These are phyloP conservation scores for Drosophila truncata DNA, from an alignment of 1,140 invertebrate genomes.

Conservation along the genomic window DNA sequence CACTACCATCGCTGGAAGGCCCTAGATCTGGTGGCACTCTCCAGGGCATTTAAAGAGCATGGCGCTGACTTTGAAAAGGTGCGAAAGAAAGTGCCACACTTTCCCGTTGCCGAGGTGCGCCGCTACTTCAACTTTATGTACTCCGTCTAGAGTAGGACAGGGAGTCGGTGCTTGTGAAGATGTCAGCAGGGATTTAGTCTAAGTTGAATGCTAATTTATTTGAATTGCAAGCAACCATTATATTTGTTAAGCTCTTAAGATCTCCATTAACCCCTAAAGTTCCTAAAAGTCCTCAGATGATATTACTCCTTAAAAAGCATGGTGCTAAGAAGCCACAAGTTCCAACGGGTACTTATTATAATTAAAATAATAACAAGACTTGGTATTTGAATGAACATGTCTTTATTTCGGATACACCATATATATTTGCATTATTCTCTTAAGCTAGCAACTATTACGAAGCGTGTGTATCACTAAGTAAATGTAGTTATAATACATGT, in stretches of 20 bases:
- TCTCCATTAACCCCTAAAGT: background rate
- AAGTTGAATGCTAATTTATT: background rate
- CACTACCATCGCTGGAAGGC: constrained; percentile 40
- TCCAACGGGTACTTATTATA: background rate
- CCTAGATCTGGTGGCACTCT: constrained; percentile 16
- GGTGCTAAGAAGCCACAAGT: background rate
- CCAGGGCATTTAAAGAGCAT: constrained; percentile 13
- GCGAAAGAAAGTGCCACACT: constrained; percentile 14
- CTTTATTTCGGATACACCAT: constrained; percentile 35
- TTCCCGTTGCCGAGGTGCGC: constrained; percentile 24
- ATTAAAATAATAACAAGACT: background rate
- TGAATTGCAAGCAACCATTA: background rate
- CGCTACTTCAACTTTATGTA: constrained; percentile 30
- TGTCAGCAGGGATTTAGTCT: background rate
- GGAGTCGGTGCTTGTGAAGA: too few relatives aligned
- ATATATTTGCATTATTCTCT: constrained; percentile 17
- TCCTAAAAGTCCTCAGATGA: constrained; percentile 1
- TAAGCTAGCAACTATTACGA: constrained; percentile 48
- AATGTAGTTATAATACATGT: constrained; percentile 30
- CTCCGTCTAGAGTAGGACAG: background rate
- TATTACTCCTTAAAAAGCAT: too few relatives aligned
- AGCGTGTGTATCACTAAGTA: constrained; percentile 41
- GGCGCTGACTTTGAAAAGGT: constrained; percentile 22
- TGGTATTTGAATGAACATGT: constrained; percentile 5
- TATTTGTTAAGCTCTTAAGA: background rate